phyloP scores from a whole-genome alignment of 2,888 invertebrate genomes.

The Synanthedon myopaeformis region DNA sequence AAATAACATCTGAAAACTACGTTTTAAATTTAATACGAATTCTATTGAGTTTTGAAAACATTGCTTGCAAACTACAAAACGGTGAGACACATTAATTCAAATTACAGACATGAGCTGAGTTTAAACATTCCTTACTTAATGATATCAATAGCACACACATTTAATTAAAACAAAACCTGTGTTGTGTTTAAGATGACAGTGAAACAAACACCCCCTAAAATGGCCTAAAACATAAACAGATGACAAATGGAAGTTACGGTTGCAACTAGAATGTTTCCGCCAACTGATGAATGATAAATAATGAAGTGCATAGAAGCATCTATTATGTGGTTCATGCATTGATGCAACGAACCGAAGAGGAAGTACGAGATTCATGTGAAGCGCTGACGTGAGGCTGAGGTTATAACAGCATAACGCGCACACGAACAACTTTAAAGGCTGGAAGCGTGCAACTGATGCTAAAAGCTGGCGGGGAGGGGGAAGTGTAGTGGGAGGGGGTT shows the following conservation, averaged over 20 bases:
- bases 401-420: conserved; percentile 55
- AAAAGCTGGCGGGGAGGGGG: conserved; percentile 13
- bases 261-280: conserved; percentile 2
- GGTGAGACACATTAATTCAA: background rate
- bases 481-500: conserved; percentile 14
- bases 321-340: conserved; percentile 67
- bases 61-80: background rate
- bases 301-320: conserved; percentile 58
- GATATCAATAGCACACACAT: background rate
- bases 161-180: background rate
- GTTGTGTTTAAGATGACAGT: background rate
- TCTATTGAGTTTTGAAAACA: background rate
- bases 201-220: background rate
- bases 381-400: conserved; percentile 46
- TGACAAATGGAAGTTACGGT: conserved; percentile 5
- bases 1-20: too few species aligned
- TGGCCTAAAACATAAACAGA: background rate
- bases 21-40: too few species aligned
- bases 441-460: conserved; percentile 19
- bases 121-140: background rate
- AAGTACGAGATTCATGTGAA: conserved; percentile 55
- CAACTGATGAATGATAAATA: conserved; percentile 33
- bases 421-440: conserved; percentile 32
- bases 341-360: conserved; percentile 64
- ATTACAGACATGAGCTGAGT: background rate